Evolutionary conservation across 2,888 invertebrate genomes (phyloP), one percentile per base, ranked within the genome.

Genomic region (Allophyes oxyacanthae): DNA sequence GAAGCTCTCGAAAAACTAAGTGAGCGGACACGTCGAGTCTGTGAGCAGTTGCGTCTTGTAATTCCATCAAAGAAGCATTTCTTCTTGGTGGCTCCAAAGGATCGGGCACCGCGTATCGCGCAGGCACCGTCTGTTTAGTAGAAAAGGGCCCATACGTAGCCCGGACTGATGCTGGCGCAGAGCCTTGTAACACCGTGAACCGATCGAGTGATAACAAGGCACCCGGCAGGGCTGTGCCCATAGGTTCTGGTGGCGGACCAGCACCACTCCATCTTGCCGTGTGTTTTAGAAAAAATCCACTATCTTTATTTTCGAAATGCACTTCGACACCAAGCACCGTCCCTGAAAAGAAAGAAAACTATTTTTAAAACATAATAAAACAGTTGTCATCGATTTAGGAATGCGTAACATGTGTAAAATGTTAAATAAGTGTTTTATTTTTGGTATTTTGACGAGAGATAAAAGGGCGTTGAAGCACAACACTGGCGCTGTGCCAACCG

Each of bases 121-220:
- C 98, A 34, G 98, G 98, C 34, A 99, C 98, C 0, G 98, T 98
- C 91, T 99, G 98, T 84, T 98, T 98, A 51, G 98, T 98, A 75
- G 98, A 98, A 91, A 99, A 99, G 6, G 99, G 99, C 4, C 99
- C 99, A 85, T 98, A 98, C 36, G 97, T 97, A 44, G 98, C 98
- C 60, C 98, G 95, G 37, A 99, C 97, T 20, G 98, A 98, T 30
- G 98, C 98, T 20, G 98, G 98, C 74, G 98, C 97, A 42, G 98
- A 97, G 34, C 98, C 98, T 88, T 98, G 98, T 78, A 99, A 96
- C 33, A 99, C 97, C 55, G 98, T 98, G 88, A 99, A 98, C 66
- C 97, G 96, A 91, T 98, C 98, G 65, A 97, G 95, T 49, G 97
- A 97, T 48, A 98, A 93, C 32, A 97, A 94, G 8, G 97, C 96